A percentile compares a stretch with the other conserved stretches of the same genome.
Evolutionary conservation across 2,113 vertebrate genomes (phyloP).

Genomic region (Dasyurus viverrinus): DNA sequence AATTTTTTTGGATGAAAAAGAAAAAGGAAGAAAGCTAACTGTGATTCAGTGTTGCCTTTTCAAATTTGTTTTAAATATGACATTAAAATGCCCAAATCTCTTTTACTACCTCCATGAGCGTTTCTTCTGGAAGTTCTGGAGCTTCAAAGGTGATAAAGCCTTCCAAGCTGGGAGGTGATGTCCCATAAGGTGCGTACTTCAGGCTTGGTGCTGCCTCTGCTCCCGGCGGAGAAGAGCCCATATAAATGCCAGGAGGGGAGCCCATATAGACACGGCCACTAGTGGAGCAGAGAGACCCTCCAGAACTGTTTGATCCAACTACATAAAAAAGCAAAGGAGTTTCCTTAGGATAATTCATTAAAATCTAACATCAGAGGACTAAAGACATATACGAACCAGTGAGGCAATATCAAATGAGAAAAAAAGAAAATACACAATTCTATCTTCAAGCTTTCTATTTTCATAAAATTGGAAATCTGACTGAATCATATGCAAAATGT

Average conservation of each 20-base stretch:
- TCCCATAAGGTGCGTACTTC: conserved; percentile 94
- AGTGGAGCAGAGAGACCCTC: conserved; percentile 93
- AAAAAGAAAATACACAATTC: not conserved
- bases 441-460: not conserved
- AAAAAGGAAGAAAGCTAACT: conserved; percentile 21
- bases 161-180: conserved; percentile 95
- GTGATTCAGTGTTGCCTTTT: not conserved
- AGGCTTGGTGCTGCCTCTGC: conserved; percentile 91
- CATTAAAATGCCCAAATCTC: conserved; percentile 41
- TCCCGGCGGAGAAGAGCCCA: conserved; percentile 88
- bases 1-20: conserved; percentile 24
- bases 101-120: conserved; percentile 95
- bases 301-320: conserved; percentile 96
- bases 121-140: conserved; percentile 97
- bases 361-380: conserved; percentile 10
- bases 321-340: conserved; percentile 32
- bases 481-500: not conserved
- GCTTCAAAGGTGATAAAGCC: conserved; percentile 98
- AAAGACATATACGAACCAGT: not conserved
- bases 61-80: conserved; percentile 48
- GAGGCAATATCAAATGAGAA: not conserved
- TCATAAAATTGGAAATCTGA: not conserved
- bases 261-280: conserved; percentile 92
- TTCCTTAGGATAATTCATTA: not conserved
- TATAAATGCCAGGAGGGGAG: conserved; percentile 91